Evolutionary conservation across 2,113 vertebrate genomes (phyloP).

Genomic region (Bagarius yarrelli): DNA sequence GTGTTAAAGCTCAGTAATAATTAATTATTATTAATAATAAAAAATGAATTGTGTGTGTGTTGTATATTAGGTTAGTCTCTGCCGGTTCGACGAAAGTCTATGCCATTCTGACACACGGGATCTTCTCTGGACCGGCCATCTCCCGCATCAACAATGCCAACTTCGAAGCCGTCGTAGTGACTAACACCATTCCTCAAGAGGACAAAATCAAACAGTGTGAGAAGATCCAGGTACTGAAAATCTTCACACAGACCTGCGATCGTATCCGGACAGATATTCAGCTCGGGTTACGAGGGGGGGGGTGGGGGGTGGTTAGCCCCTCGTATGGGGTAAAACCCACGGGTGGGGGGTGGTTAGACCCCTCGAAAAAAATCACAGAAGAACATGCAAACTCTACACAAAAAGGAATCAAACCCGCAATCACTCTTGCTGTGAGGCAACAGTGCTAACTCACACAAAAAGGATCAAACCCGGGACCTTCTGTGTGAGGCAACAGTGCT

Average conservation of each 20-base stretch:
- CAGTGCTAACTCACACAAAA: too few species aligned
- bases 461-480: too few species aligned
- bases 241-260: neutral
- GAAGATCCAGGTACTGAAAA: constrained; percentile 80
- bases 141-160: constrained; percentile 83
- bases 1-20: neutral
- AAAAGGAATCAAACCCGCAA: too few species aligned
- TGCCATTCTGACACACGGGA: constrained; percentile 86
- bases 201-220: constrained; percentile 87
- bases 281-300: neutral
- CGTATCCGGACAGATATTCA: neutral
- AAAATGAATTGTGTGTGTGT: too few species aligned
- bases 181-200: constrained; percentile 87
- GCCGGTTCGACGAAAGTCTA: constrained; percentile 87
- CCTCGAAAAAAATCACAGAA: too few species aligned
- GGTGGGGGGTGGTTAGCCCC: too few species aligned
- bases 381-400: too few species aligned
- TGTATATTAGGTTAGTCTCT: constrained; percentile 74
- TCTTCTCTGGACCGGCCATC: constrained; percentile 86
- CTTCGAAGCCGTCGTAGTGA: constrained; percentile 87
- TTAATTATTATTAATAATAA: constrained; percentile 66
- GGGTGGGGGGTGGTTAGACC: too few species aligned
- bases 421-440: too few species aligned
- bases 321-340: too few species aligned
- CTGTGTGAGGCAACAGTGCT: too few species aligned